Evolutionary conservation across 2,797 vertebrate species (phyloP), one percentile per base, ranked within the genome.

Genomic region (Tokudaia tokunoshimensis): DNA sequence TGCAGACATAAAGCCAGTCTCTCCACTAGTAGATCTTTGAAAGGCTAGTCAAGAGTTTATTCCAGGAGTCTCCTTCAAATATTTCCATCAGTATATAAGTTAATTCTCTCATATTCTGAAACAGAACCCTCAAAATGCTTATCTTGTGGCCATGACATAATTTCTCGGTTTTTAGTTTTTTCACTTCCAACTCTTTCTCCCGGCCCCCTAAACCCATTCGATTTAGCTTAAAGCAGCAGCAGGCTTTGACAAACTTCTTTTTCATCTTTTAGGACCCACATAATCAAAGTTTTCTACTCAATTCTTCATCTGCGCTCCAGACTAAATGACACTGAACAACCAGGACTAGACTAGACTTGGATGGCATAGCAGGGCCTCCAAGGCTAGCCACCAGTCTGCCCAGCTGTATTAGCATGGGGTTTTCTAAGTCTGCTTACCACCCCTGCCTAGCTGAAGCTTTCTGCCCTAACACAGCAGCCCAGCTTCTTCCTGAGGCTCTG

Each of bases 61-160:
- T 93, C 52, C 41, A 93, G 79, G 41, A 47, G 34, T 89, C 65
- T 67, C 41, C 44, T 83, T 76, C 41, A 31, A 31, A 2, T 84
- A n/a, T 91, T 92, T 24, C 55, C 29, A 87, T 76, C 81, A 90
- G n/a, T 14, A 26, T 84, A 57, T 81, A 81, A 75, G 26, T 61
- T 90, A 82, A 93, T 89, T 55, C 47, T 91, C 55, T 80, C 57
- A 93, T 65, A 63, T 78, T 90, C 70, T 44, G 76, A 95, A 41
- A 44, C 7, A 55, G 55, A 76, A 80, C 13, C 65, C 29, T 82
- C 59, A 83, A 80, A 83, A 75, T 26, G 31, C 72, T 15, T 24
- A 92, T 89, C 10, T 94, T 85, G 63, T 29, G 67, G 34, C 37
- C 26, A 37, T 57, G 19, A 57, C 63, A 44, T 50, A 72, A 89